phyloP scores from a whole-genome alignment of 2,888 invertebrate genomes.

The Willowsia nigromaculata region DNA sequence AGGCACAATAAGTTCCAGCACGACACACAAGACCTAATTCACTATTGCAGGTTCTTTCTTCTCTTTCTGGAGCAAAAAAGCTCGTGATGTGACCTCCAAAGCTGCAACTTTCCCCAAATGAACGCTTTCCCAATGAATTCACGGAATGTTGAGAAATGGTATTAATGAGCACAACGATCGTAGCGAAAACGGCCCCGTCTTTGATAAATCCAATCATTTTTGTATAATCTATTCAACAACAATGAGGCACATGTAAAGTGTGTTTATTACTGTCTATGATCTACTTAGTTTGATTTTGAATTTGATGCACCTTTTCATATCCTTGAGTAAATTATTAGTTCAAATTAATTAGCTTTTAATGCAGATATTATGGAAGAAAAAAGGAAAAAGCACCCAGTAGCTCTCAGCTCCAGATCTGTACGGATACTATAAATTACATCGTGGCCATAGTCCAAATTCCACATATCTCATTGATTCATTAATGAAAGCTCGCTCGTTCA shows the following conservation, averaged over 20 bases:
- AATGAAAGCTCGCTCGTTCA: neutral
- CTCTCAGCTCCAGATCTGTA: neutral
- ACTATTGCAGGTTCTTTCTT: constrained; percentile 42
- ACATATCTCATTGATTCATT: neutral
- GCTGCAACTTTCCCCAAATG: constrained; percentile 42
- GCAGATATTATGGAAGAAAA: neutral
- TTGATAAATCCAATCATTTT: constrained; percentile 18
- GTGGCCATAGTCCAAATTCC: neutral
- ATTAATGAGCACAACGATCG: neutral
- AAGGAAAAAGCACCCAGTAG: neutral
- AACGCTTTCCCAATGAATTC: constrained; percentile 34
- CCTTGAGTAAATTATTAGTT: neutral
- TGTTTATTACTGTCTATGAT: neutral
- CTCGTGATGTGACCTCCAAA: constrained; percentile 46
- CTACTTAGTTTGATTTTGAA: neutral
- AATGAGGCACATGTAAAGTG: neutral
- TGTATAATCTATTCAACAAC: neutral
- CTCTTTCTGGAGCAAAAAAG: constrained; percentile 40
- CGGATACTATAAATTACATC: neutral
- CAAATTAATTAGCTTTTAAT: neutral
- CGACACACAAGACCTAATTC: constrained; percentile 47
- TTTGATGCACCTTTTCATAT: neutral
- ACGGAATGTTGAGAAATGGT: neutral
- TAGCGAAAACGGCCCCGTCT: neutral
- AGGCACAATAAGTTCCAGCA: constrained; percentile 25